A percentile compares a stretch with the other conserved stretches of the same genome.
phyloP scores from a whole-genome alignment of 2,888 invertebrate genomes.

The Drosophila leonis region DNA sequence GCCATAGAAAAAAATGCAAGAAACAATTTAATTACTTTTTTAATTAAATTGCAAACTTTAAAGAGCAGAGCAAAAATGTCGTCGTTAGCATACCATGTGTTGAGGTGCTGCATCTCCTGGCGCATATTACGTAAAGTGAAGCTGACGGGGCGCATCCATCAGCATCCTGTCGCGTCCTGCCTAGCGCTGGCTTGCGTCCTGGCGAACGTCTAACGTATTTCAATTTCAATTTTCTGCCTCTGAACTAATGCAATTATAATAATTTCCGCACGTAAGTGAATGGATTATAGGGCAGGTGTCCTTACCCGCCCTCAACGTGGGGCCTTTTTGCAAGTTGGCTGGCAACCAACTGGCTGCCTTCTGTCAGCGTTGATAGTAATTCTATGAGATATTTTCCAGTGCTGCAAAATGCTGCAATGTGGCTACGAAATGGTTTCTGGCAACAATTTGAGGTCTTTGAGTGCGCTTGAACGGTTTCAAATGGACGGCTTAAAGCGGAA shows the following conservation, averaged over 20 bases:
- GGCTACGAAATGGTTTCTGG: constrained; percentile 26
- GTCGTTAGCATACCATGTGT: neutral
- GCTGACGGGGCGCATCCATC: constrained; percentile 50
- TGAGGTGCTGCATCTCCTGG: neutral
- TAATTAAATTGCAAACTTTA: constrained; percentile 38
- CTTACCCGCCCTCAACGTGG: constrained; percentile 22
- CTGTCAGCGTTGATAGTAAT: constrained; percentile 65
- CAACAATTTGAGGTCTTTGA: constrained; percentile 13
- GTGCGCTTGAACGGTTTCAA: neutral
- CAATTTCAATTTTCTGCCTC: constrained; percentile 81
- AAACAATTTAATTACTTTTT: constrained; percentile 31
- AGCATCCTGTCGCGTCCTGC: constrained; percentile 54
- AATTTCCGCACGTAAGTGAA: constrained; percentile 75
- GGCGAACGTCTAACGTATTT: constrained; percentile 61
- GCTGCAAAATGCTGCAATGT: constrained; percentile 23
- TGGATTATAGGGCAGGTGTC: constrained; percentile 63
- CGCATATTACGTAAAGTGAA: constrained; percentile 43
- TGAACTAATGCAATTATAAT: constrained; percentile 82
- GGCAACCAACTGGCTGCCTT: constrained; percentile 57
- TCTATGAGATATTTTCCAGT: constrained; percentile 46
- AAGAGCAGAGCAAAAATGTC: constrained; percentile 5
- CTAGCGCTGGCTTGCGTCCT: constrained; percentile 7
- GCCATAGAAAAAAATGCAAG: constrained; percentile 13
- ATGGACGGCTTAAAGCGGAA: constrained; percentile 3
- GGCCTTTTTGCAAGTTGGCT: constrained; percentile 54